Conservation (phyloP, 2,113 vertebrate species). For the Pterocles orientalis region DNA sequence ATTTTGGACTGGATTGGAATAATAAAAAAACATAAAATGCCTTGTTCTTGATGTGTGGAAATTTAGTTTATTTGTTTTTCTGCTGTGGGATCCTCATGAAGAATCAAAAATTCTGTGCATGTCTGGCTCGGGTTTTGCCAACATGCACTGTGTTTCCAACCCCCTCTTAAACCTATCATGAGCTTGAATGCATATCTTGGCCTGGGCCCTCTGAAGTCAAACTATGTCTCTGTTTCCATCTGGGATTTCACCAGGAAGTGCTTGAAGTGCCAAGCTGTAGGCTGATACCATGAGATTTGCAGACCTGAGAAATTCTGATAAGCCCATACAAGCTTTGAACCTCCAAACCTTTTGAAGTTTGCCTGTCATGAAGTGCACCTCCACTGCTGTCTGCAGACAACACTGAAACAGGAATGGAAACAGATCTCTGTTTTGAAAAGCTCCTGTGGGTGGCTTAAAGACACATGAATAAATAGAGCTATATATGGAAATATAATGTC, state of each 20-base stretch:
- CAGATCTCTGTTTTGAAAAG: slow-evolving; percentile 10
- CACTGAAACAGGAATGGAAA: slow-evolving; percentile 27
- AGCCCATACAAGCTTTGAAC: slow-evolving; percentile 35
- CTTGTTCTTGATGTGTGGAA: not conserved
- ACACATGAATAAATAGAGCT: not conserved
- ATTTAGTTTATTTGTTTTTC: not conserved
- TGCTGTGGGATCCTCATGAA: not conserved
- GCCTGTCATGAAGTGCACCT: not conserved
- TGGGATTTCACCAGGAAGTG: slow-evolving; percentile 25
- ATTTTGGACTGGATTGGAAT: not conserved
- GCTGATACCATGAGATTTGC: slow-evolving; percentile 47
- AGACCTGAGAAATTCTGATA: slow-evolving; percentile 62
- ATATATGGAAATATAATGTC: not conserved
- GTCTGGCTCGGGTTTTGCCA: not conserved
- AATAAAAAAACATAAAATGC: rapidly evolving
- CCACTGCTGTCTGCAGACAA: not conserved
- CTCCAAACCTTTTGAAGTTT: slow-evolving; percentile 41
- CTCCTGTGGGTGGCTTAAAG: slow-evolving; percentile 8
- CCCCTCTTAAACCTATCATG: not conserved
- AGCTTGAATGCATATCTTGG: not conserved
- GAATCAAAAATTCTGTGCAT: not conserved
- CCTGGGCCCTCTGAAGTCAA: slow-evolving; percentile 15
- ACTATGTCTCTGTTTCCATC: slow-evolving; percentile 7
- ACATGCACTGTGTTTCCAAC: not conserved
- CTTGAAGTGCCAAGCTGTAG: slow-evolving; percentile 32